Conservation (phyloP, 2,113 vertebrate species). For the Dasypus novemcinctus region DNA sequence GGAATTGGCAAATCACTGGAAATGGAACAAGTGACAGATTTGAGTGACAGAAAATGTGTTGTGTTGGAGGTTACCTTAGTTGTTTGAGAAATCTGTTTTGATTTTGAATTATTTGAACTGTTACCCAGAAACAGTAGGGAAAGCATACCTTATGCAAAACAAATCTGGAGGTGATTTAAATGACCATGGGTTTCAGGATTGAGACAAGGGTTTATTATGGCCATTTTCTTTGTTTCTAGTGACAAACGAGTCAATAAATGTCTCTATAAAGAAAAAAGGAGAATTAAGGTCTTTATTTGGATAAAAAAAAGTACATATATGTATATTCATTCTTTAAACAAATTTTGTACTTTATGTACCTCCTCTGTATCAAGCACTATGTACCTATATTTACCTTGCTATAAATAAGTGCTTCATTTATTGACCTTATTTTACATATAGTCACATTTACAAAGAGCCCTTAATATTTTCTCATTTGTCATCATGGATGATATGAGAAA, state of each 20-base stretch:
- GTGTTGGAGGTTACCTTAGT: slow-evolving; percentile 38
- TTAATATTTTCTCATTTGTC: slow-evolving; percentile 1
- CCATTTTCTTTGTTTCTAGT: slow-evolving; percentile 43
- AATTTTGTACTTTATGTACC: neutral
- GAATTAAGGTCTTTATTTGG: slow-evolving; percentile 25
- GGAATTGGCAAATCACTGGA: slow-evolving; percentile 40
- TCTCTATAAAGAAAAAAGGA: neutral
- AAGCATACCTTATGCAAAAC: slow-evolving; percentile 63
- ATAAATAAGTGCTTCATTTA: neutral
- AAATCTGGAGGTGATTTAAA: slow-evolving; percentile 66
- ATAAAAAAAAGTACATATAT: neutral
- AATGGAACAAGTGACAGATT: slow-evolving; percentile 63
- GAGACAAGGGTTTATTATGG: neutral
- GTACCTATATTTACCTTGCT: slow-evolving; percentile 1
- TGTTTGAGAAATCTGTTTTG: slow-evolving; percentile 62
- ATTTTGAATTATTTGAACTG: slow-evolving; percentile 47
- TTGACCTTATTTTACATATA: neutral
- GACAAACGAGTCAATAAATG: slow-evolving; percentile 27
- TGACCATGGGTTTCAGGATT: slow-evolving; percentile 5
- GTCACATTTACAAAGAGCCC: neutral
- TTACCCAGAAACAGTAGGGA: slow-evolving; percentile 53
- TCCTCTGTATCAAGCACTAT: neutral
- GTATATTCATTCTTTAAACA: neutral
- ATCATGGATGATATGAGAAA: neutral
- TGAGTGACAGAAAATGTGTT: slow-evolving; percentile 63